These are phyloP conservation scores for Arrhamphus sclerolepis DNA, from an alignment of 2,797 vertebrate species.

Conservation along the genomic window DNA sequence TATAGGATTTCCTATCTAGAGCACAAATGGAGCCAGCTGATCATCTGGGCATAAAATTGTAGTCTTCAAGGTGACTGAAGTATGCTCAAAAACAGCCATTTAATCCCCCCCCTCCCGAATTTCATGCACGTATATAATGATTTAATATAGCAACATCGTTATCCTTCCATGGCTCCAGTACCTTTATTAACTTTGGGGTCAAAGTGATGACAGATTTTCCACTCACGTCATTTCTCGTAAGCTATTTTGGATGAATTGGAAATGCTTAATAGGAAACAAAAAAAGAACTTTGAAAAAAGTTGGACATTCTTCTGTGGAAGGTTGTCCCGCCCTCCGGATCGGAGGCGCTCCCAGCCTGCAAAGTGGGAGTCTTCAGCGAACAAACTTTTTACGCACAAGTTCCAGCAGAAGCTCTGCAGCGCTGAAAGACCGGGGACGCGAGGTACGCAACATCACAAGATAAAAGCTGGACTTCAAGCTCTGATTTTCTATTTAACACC, in stretches of 20 bases:
- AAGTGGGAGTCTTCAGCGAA: constrained; percentile 30
- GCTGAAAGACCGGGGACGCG: constrained; percentile 29
- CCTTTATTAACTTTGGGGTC: constrained; percentile 13
- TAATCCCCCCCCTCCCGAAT: too few relatives aligned
- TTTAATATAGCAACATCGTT: too few relatives aligned
- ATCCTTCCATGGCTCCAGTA: neutral
- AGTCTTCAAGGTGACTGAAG: too few relatives aligned
- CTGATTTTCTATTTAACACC: neutral
- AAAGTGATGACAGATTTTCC: neutral
- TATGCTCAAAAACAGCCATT: too few relatives aligned
- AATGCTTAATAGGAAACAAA: constrained; percentile 6
- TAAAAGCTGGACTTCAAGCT: neutral
- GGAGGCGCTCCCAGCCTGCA: constrained; percentile 52
- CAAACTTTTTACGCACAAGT: constrained; percentile 68
- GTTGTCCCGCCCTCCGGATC: constrained; percentile 60
- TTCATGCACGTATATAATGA: too few relatives aligned
- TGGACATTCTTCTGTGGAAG: constrained; percentile 40
- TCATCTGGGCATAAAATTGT: too few relatives aligned
- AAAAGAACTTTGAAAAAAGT: constrained; percentile 21
- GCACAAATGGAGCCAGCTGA: too few relatives aligned
- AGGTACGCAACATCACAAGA: constrained; percentile 54
- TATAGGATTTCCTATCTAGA: too few relatives aligned
- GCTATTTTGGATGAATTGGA: constrained; percentile 8
- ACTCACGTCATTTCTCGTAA: constrained; percentile 23
- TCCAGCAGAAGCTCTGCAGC: constrained; percentile 30